A percentile compares a stretch with the other conserved stretches of the same genome.
phyloP scores from a whole-genome alignment of 2,113 vertebrate genomes.

The Martes martes region DNA sequence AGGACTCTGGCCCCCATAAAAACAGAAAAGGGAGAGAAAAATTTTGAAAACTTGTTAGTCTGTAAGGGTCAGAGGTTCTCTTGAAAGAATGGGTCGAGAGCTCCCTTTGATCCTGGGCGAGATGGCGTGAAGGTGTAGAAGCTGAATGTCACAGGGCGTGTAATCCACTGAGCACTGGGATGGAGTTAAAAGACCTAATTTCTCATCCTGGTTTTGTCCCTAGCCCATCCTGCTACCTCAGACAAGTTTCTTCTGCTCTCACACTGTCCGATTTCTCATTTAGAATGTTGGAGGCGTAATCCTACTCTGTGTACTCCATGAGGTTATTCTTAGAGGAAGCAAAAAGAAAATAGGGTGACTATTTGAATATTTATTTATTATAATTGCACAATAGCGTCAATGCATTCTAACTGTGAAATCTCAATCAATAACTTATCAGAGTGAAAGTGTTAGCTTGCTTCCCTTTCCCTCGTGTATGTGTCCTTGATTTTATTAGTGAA shows the following conservation, averaged over 20 bases:
- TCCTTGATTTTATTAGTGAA: background rate
- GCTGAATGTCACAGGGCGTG: background rate
- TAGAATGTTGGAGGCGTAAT: background rate
- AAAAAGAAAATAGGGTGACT: background rate
- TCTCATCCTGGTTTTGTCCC: background rate
- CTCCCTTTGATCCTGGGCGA: background rate
- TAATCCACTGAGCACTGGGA: background rate
- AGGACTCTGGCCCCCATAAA: background rate
- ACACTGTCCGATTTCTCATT: background rate
- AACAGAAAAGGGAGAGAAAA: background rate
- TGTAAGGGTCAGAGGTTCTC: background rate
- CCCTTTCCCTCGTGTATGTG: background rate
- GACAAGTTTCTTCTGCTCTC: background rate
- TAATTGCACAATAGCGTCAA: background rate
- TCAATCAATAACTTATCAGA: background rate
- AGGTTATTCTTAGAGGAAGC: background rate
- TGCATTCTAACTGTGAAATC: background rate
- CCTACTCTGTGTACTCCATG: fast-evolving
- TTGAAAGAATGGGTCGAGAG: background rate
- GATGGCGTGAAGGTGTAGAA: fast-evolving
- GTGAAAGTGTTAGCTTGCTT: background rate
- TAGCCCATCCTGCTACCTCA: background rate
- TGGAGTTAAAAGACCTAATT: background rate
- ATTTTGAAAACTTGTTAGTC: background rate
- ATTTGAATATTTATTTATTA: background rate